phyloP scores from a whole-genome alignment of 2,113 vertebrate species.

The Podarcis muralis region DNA sequence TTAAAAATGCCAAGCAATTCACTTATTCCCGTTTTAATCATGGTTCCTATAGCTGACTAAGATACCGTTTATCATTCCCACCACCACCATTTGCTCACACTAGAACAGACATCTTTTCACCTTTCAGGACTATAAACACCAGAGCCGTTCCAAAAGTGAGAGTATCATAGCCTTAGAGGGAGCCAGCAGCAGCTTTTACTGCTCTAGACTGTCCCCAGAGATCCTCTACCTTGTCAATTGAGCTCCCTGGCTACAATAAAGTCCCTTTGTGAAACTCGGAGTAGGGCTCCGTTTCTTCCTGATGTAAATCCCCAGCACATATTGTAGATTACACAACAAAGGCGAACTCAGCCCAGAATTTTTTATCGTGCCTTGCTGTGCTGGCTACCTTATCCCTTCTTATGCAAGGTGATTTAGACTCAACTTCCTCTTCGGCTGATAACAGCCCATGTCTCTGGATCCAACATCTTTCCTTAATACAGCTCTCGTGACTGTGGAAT shows the following conservation, averaged over 20 bases:
- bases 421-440: slow-evolving; percentile 13
- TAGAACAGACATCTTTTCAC: slow-evolving; percentile 12
- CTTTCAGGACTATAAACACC: slow-evolving; percentile 33
- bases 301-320: not conserved
- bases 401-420: slow-evolving; percentile 28
- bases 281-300: slow-evolving; percentile 26
- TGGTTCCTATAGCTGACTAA: slow-evolving; percentile 37
- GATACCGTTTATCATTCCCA: slow-evolving; percentile 35
- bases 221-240: slow-evolving; percentile 33
- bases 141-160: not conserved
- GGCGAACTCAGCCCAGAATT: slow-evolving; percentile 27
- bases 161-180: slow-evolving; percentile 34
- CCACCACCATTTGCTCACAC: slow-evolving; percentile 24
- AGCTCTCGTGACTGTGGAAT: slow-evolving; percentile 21
- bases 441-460: not conserved
- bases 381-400: slow-evolving; percentile 38
- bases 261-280: slow-evolving; percentile 54
- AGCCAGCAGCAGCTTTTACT: slow-evolving; percentile 40
- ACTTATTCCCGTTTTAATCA: slow-evolving; percentile 32
- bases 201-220: slow-evolving; percentile 31
- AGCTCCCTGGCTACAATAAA: slow-evolving; percentile 37
- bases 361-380: slow-evolving; percentile 1
- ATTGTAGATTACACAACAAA: slow-evolving; percentile 6
- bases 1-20: slow-evolving; percentile 29
- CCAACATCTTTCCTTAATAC: slow-evolving; percentile 18